Evolutionary conservation across 2,797 vertebrate genomes (phyloP).

Genomic region (Pseudomugil tenellus): DNA sequence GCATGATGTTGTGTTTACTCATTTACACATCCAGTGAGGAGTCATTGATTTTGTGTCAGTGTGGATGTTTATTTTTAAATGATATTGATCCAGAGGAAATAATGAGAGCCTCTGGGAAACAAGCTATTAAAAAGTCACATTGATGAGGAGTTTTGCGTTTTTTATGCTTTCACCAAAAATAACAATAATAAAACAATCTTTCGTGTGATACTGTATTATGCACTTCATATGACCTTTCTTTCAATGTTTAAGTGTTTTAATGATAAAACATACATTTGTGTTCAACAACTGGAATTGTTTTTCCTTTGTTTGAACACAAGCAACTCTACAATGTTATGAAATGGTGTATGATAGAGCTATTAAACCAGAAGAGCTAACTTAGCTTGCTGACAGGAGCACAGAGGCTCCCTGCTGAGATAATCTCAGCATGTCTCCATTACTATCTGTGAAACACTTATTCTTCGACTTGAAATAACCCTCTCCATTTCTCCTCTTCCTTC

Average conservation of each 20-base stretch:
- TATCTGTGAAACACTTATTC: conserved; percentile 75
- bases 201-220: background rate
- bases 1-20: conserved; percentile 58
- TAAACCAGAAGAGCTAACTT: conserved; percentile 62
- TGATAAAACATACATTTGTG: background rate
- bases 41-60: conserved; percentile 67
- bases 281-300: background rate
- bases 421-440: conserved; percentile 72
- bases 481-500: conserved; percentile 50
- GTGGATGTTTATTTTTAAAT: conserved; percentile 71
- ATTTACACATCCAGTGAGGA: conserved; percentile 63
- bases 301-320: conserved; percentile 16
- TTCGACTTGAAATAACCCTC: conserved; percentile 60
- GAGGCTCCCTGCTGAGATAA: conserved; percentile 57
- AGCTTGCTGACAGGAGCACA: conserved; percentile 67
- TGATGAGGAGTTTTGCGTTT: conserved; percentile 33
- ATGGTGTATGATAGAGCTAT: conserved; percentile 63
- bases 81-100: conserved; percentile 71
- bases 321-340: conserved; percentile 30
- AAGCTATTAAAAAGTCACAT: conserved; percentile 61
- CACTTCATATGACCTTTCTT: background rate
- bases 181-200: conserved; percentile 2
- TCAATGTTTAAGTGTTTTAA: background rate
- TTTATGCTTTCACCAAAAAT: conserved; percentile 9
- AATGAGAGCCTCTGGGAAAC: conserved; percentile 58